Percentiles rank a stretch among this genome's conserved stretches.
These are phyloP conservation scores for Falco rusticolus DNA, from an alignment of 2,797 vertebrate species.

Conservation along the genomic window DNA sequence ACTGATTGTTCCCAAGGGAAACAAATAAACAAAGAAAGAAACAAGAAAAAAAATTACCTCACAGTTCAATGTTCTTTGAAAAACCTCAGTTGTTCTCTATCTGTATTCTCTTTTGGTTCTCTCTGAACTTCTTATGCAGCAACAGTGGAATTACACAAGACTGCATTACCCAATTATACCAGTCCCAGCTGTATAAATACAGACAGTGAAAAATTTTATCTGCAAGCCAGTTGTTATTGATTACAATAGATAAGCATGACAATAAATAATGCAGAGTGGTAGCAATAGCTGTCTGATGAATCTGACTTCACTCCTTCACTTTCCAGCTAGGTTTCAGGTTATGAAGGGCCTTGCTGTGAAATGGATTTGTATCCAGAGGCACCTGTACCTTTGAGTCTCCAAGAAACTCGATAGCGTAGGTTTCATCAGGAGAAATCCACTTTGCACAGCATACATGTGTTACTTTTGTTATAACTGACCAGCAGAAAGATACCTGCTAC, in stretches of 20 bases:
- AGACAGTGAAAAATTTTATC: constrained; percentile 11
- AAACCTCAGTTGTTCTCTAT: background rate
- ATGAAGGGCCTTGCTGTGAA: background rate
- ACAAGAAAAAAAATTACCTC: background rate
- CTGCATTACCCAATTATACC: background rate
- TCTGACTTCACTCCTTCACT: background rate
- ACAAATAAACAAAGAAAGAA: background rate
- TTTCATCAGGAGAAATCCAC: background rate
- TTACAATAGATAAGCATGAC: background rate
- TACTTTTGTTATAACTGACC: background rate
- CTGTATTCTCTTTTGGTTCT: background rate
- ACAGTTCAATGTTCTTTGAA: background rate
- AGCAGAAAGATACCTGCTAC: background rate
- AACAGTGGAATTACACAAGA: constrained; percentile 10
- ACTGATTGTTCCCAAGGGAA: background rate
- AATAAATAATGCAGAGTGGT: background rate
- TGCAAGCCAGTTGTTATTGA: background rate
- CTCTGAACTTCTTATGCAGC: background rate
- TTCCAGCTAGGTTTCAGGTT: background rate
- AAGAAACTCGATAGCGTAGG: background rate
- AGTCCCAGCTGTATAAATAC: constrained; percentile 45
- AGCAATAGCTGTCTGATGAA: background rate
- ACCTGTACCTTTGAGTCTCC: background rate
- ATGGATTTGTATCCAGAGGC: background rate
- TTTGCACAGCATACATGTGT: background rate